Percentiles rank a stretch among this genome's conserved stretches.
These are phyloP conservation scores for Tringa solitaria DNA, from an alignment of 2,113 vertebrate species.

Conservation along the genomic window DNA sequence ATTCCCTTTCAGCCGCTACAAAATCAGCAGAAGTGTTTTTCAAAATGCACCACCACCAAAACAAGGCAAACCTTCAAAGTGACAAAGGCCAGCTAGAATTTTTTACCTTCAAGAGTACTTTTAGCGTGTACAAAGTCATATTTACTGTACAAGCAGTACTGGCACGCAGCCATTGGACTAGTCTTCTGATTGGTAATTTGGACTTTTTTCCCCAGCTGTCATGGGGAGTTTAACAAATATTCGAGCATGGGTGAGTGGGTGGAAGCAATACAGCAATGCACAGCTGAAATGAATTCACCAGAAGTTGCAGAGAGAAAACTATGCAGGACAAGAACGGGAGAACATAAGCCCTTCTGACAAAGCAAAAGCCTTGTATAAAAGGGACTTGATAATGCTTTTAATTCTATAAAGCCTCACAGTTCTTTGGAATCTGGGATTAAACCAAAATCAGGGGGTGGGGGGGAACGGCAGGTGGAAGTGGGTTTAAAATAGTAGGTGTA, in stretches of 20 bases:
- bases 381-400: conserved; percentile 2
- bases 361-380: conserved; percentile 11
- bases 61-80: not conserved
- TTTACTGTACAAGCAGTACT: not conserved
- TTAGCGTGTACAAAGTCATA: not conserved
- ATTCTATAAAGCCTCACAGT: not conserved
- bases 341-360: conserved; percentile 1
- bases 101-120: not conserved
- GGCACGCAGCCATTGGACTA: not conserved
- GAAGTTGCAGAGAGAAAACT: not conserved
- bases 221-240: conserved; percentile 16
- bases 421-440: conserved; percentile 11
- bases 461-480: not conserved
- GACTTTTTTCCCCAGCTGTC: conserved; percentile 17
- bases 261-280: conserved; percentile 38
- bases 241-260: conserved; percentile 4
- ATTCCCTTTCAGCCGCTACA: not conserved
- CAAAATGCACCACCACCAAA: not conserved
- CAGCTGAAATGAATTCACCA: conserved; percentile 23
- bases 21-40: not conserved
- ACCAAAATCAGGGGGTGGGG: not conserved
- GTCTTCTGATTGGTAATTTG: conserved; percentile 28
- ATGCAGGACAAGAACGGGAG: conserved; percentile 1
- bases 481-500: not conserved
- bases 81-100: not conserved